A percentile compares a stretch with the other conserved stretches of the same genome.
phyloP scores from a whole-genome alignment of 1,140 invertebrate species.

The Leguminivora glycinivorella region DNA sequence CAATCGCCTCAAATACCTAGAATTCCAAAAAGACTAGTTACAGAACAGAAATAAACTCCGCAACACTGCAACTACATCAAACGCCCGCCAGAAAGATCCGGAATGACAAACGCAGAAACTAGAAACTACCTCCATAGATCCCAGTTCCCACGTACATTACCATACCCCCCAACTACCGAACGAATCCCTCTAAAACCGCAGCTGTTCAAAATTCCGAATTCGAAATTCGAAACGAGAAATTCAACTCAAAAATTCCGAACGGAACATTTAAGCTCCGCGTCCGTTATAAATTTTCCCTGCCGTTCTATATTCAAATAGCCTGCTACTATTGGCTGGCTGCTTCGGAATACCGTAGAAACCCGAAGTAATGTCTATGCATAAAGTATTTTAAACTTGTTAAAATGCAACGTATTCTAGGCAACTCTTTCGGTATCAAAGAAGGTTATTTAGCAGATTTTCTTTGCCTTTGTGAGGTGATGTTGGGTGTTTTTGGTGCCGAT shows the following conservation, averaged over 20 bases:
- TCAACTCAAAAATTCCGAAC: slow-evolving; percentile 21
- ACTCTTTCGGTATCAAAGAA: slow-evolving; percentile 54
- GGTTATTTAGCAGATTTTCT: slow-evolving; percentile 60
- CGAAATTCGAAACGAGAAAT: slow-evolving; percentile 21
- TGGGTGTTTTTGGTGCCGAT: slow-evolving; percentile 1
- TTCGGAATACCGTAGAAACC: slow-evolving; percentile 61
- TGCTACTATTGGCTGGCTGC: slow-evolving; percentile 72
- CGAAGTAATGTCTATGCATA: slow-evolving; percentile 76
- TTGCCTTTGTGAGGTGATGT: slow-evolving; percentile 30
- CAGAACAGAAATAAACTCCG: neutral
- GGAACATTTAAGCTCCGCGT: slow-evolving; percentile 63
- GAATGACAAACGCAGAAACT: neutral
- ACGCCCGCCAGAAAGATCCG: neutral
- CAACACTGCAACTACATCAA: neutral
- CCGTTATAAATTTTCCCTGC: slow-evolving; percentile 70
- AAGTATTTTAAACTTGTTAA: slow-evolving; percentile 78
- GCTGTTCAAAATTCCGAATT: slow-evolving; percentile 26
- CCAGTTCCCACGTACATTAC: neutral
- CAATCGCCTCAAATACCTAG: neutral
- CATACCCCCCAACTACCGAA: slow-evolving; percentile 14
- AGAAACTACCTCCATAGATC: slow-evolving; percentile 7
- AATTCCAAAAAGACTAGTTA: neutral
- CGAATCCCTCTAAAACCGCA: slow-evolving; percentile 14
- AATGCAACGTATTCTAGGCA: slow-evolving; percentile 68
- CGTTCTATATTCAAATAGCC: slow-evolving; percentile 78